Evolutionary conservation across 2,113 vertebrate species (phyloP), one percentile per base, ranked within the genome.

Genomic region (Chaenocephalus aceratus): DNA sequence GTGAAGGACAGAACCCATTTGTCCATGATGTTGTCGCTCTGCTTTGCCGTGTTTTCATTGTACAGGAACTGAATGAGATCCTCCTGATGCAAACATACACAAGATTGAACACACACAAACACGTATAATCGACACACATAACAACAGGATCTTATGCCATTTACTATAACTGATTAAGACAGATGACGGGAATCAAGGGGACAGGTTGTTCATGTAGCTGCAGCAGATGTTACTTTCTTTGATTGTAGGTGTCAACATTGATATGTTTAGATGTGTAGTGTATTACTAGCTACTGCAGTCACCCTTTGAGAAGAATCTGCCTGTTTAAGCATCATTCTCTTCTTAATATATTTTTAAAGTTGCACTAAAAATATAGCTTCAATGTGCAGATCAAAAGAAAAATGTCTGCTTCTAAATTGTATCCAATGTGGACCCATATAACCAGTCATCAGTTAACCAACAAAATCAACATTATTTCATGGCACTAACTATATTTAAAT

Each of bases 1-100:
- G 97, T 97, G 91, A 97, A 99, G 36, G 98, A 99, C 88, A 98
- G 94, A 85, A 99, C 94, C 98, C 98, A 99, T 74, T 96, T 96
- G 92, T 99, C 98, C 94, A 98, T 99, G 91, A 99, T 95, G 92
- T 99, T 99, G 89, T 91, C 88, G 74, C 97, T 99, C 82, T 92
- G 91, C 90, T 94, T 96, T 49, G 91, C 90, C 0, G 91, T 96
- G 90, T 87, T 96, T 93, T 98, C 97, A 21, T 97, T 97, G 94
- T 97, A 99, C 26, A 97, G 88, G 85, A 99, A 98, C 86, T 94
- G 89, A 26, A 95, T 81, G 69, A 91, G 93, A 23, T 97, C 97
- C 65, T 99, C 97, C 98, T 99, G 71, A 61, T 10, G 77, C 14
- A 57, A 41, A 53, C 49, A 70, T 21, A 58, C 21, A 82, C 2